Evolutionary conservation across 2,113 vertebrate genomes (phyloP).

Genomic region (Peromyscus californicus): DNA sequence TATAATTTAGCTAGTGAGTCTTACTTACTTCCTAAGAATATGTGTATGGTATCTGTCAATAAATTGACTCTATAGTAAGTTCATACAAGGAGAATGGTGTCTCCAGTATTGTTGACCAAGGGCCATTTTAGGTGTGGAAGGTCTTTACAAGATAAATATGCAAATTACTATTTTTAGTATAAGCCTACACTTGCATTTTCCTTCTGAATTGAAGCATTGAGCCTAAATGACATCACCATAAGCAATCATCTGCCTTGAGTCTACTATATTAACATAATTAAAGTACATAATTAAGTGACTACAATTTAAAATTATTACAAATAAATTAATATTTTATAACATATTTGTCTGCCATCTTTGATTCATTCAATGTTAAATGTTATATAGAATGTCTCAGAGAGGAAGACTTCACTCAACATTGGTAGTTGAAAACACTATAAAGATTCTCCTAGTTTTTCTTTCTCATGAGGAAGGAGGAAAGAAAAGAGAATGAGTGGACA

Average conservation of each 20-base stretch:
- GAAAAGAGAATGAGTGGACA: not conserved
- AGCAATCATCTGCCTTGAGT: conserved; percentile 62
- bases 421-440: not conserved
- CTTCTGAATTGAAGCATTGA: conserved; percentile 52
- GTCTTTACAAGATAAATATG: not conserved
- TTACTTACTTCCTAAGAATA: not conserved
- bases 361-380: not conserved
- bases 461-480: not conserved
- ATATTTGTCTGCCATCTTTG: not conserved
- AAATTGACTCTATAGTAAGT: not conserved
- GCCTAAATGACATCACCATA: not conserved
- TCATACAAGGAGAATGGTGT: not conserved
- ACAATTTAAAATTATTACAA: conserved; percentile 48
- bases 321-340: not conserved
- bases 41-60: not conserved
- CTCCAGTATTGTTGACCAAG: not conserved
- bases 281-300: conserved; percentile 39
- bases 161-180: not conserved
- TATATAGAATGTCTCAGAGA: not conserved
- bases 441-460: not conserved
- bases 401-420: not conserved
- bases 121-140: not conserved
- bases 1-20: conserved; percentile 54
- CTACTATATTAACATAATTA: not conserved
- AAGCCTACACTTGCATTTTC: not conserved